Evolutionary conservation across 2,113 vertebrate species (phyloP).

Genomic region (Amphiprion ocellaris): DNA sequence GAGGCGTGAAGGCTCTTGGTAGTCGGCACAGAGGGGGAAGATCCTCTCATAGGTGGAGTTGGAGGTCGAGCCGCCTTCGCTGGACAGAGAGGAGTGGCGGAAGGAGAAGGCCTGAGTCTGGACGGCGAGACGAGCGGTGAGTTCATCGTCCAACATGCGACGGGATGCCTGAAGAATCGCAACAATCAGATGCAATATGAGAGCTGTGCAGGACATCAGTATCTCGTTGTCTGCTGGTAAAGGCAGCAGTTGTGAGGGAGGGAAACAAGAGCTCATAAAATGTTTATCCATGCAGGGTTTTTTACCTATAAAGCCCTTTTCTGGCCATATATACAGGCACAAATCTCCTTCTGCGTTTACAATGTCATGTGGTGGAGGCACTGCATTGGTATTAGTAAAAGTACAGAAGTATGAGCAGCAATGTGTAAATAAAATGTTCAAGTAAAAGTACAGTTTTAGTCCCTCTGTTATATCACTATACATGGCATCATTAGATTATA

Average conservation of each 20-base stretch:
- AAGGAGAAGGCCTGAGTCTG: slow-evolving; percentile 93
- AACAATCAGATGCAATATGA: background rate
- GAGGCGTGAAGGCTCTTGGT: slow-evolving; percentile 94
- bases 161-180: slow-evolving; percentile 87
- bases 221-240: background rate
- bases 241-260: background rate
- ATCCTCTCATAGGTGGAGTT: slow-evolving; percentile 96
- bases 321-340: background rate
- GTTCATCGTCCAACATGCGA: slow-evolving; percentile 94
- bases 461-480: no score
- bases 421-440: no score
- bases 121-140: slow-evolving; percentile 93
- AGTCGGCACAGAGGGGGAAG: slow-evolving; percentile 94
- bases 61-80: slow-evolving; percentile 90
- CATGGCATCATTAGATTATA: no score
- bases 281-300: background rate
- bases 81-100: slow-evolving; percentile 90
- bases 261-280: background rate
- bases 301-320: background rate
- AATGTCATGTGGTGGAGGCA: no score
- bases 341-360: no score
- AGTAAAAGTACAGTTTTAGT: no score
- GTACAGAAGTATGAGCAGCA: no score
- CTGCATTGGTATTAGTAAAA: no score
- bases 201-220: background rate